Evolutionary conservation across 2,888 invertebrate species (phyloP).

Genomic region (Stratiomys singularior): DNA sequence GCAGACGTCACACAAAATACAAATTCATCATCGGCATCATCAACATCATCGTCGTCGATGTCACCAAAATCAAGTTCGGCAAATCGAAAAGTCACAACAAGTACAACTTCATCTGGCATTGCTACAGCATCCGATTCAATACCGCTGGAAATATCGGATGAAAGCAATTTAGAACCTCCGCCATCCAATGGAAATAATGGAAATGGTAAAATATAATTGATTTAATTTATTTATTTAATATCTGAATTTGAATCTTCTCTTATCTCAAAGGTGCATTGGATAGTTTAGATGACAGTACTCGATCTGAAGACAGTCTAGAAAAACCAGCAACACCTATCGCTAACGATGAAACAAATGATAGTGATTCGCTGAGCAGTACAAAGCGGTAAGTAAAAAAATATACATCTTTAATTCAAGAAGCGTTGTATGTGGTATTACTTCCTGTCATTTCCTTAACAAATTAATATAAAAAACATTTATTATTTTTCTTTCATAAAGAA

Average conservation of each 20-base stretch:
- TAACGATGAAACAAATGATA: slow-evolving; percentile 57
- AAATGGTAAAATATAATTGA: slow-evolving; percentile 51
- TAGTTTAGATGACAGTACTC: slow-evolving; percentile 75
- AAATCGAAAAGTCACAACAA: slow-evolving; percentile 21
- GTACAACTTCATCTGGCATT: slow-evolving; percentile 56
- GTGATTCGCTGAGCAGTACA: slow-evolving; percentile 56
- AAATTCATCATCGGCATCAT: slow-evolving; percentile 15
- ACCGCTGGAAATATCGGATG: slow-evolving; percentile 70
- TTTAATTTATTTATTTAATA: neutral
- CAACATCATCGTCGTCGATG: slow-evolving; percentile 3
- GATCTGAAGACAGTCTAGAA: slow-evolving; percentile 80
- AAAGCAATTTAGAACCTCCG: slow-evolving; percentile 82
- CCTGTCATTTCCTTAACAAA: no score
- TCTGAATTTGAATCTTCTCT: no score
- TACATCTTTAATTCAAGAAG: no score
- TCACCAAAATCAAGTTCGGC: slow-evolving; percentile 27
- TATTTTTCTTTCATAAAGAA: no score
- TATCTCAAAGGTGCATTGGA: slow-evolving; percentile 58
- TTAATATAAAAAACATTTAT: no score
- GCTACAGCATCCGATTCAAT: slow-evolving; percentile 65
- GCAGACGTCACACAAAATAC: slow-evolving; percentile 53
- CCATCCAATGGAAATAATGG: slow-evolving; percentile 55
- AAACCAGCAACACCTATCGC: slow-evolving; percentile 70
- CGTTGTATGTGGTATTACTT: no score
- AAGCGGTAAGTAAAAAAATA: slow-evolving; percentile 54